Evolutionary conservation across 2,888 invertebrate species (phyloP), one percentile per base, ranked within the genome.

Genomic region (Odontothrips loti): DNA sequence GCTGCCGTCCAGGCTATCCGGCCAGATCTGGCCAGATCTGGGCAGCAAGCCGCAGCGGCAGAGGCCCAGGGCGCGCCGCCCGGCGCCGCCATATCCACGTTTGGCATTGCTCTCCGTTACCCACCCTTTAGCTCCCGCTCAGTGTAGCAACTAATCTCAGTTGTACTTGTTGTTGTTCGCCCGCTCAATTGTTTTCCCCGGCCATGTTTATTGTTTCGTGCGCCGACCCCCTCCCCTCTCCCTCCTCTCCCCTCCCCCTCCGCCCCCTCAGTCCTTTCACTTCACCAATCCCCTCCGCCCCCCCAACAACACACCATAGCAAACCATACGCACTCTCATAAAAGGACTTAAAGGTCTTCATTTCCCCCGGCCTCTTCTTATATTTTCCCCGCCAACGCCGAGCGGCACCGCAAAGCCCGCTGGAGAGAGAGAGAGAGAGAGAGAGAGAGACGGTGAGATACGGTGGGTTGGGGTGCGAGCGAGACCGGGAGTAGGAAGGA

Each of bases 141-240:
- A 43, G 34, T 43, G 34, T 43, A 43, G 34, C 34, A 43, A 43
- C 34, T 68, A 68, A 68, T 68, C 68, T 68, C 68, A 27, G 68
- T 68, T 27, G 68, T 68, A 68, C 68, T 68, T 68, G 68, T 68
- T 68, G 68, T 68, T n/a, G 23, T 20, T n/a, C 68, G 68, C 9
- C 23, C 68, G 68, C 58, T 58, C 58, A 58, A 58, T 58, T 58
- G 58, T 20, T 58, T 58, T 58, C 58, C 58, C 34, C 6, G 34
- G 34, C 34, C 34, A 43, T 58, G 58, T 58, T 58, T 17, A 58
- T 58, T 58, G 58, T 58, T 58, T 58, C 20, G 58, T 20, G 58
- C 58, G 58, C 20, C 15, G 15, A 20, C 12, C 20, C 20, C 17
- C 17, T 6, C 58, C 17, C 58, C 20, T 15, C 58, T 15, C 58